Evolutionary conservation across 1,140 invertebrate species (phyloP).

Genomic region (Drosophila lini): DNA sequence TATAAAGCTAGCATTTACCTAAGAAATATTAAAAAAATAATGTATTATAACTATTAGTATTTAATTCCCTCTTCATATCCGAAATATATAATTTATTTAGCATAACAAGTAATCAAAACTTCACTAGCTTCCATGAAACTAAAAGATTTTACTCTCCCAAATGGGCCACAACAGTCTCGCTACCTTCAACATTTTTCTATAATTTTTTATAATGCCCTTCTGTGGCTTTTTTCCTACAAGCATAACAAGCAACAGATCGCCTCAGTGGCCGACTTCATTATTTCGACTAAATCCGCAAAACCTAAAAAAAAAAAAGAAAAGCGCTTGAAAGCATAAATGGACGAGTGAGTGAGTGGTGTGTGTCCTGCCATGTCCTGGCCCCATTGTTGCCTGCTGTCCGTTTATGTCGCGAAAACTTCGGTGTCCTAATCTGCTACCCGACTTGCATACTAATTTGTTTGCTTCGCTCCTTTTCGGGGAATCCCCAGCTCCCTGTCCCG

Average conservation of each 20-base stretch:
- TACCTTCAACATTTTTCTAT: conserved; percentile 19
- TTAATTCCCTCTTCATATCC: neutral
- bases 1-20: neutral
- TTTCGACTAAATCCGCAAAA: conserved; percentile 46
- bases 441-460: conserved; percentile 84
- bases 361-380: conserved; percentile 21
- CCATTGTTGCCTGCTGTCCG: conserved; percentile 66
- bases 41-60: too few relatives aligned
- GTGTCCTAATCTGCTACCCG: conserved; percentile 81
- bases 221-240: conserved; percentile 14
- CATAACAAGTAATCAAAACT: neutral
- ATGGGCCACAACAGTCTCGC: neutral
- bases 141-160: neutral
- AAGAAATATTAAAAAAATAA: neutral
- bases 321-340: conserved; percentile 33
- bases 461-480: conserved; percentile 30
- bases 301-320: conserved; percentile 43
- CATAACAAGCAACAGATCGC: conserved; percentile 67
- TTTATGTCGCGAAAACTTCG: conserved; percentile 82
- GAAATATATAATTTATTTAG: neutral
- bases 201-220: conserved; percentile 12
- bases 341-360: conserved; percentile 12
- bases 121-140: neutral
- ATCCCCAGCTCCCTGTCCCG: conserved; percentile 1
- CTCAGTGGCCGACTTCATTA: conserved; percentile 70